phyloP scores from a whole-genome alignment of 2,888 invertebrate genomes.

The Anodontia alba region DNA sequence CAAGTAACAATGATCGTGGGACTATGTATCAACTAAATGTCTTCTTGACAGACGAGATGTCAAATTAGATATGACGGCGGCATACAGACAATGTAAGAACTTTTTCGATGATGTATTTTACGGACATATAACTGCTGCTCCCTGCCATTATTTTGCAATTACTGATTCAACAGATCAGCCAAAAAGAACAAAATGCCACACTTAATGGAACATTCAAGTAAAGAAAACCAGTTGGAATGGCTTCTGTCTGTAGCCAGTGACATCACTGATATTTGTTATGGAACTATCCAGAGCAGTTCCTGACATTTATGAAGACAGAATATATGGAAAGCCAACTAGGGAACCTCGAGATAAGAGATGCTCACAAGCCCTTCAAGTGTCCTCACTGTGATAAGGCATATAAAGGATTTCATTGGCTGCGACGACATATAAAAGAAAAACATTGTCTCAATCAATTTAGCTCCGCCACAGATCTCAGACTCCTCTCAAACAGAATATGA shows the following conservation, averaged over 20 bases:
- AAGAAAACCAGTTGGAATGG: neutral
- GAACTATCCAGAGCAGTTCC: constrained; percentile 20
- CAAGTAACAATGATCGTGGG: constrained; percentile 17
- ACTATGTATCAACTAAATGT: constrained; percentile 29
- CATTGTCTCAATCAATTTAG: constrained; percentile 11
- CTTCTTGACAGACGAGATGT: constrained; percentile 36
- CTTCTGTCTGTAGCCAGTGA: neutral
- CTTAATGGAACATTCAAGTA: neutral
- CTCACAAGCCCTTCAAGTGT: constrained; percentile 5
- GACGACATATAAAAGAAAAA: constrained; percentile 18
- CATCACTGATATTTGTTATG: constrained; percentile 20
- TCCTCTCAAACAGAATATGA: constrained; percentile 3
- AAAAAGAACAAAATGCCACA: constrained; percentile 20
- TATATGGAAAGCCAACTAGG: constrained; percentile 27
- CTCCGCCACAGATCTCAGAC: constrained; percentile 10
- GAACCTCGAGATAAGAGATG: constrained; percentile 12
- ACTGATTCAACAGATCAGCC: constrained; percentile 3
- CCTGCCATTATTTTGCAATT: constrained; percentile 26
- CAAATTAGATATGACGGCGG: constrained; percentile 7
- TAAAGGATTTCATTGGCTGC: constrained; percentile 20
- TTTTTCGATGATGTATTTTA: constrained; percentile 29
- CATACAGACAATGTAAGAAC: neutral
- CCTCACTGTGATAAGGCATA: constrained; percentile 15
- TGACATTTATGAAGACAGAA: constrained; percentile 17
- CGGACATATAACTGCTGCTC: constrained; percentile 24